A percentile compares a stretch with the other conserved stretches of the same genome.
Evolutionary conservation across 2,888 invertebrate genomes (phyloP).

Genomic region (Athalia cordata): DNA sequence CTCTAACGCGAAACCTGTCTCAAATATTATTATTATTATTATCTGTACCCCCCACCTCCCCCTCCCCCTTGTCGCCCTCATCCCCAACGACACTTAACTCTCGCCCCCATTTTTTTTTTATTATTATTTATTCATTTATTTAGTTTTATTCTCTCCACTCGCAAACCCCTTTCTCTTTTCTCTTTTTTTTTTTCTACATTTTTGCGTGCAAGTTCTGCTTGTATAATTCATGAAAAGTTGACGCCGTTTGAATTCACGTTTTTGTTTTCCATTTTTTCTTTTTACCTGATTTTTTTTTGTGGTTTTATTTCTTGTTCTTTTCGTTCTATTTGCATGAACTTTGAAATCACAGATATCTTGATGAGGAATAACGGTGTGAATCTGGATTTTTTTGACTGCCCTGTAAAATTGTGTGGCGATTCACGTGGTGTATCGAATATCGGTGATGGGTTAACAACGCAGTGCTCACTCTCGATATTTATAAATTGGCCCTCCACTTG

Average conservation of each 20-base stretch:
- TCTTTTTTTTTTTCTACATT: background rate
- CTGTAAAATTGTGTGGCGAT: background rate
- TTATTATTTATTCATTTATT: too few relatives aligned
- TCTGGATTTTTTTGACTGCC: too few relatives aligned
- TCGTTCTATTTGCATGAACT: background rate
- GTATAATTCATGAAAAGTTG: too few relatives aligned
- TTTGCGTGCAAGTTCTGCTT: too few relatives aligned
- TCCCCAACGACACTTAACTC: conserved; percentile 25
- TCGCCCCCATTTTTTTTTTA: conserved; percentile 10
- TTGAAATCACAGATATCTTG: background rate
- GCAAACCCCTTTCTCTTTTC: conserved; percentile 36
- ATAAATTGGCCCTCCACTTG: conserved; percentile 31
- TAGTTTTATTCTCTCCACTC: conserved; percentile 41
- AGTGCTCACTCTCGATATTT: conserved; percentile 26
- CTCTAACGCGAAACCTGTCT: conserved; percentile 54
- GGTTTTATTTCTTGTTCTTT: too few relatives aligned
- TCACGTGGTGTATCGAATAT: conserved; percentile 11
- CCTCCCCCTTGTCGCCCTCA: conserved; percentile 20
- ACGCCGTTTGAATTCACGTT: too few relatives aligned
- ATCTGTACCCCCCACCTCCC: conserved; percentile 2
- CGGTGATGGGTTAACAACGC: conserved; percentile 28
- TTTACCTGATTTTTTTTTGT: too few relatives aligned
- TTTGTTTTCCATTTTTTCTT: too few relatives aligned
- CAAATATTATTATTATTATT: conserved; percentile 53
- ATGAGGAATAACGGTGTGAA: background rate